phyloP scores from a whole-genome alignment of 2,888 invertebrate species.

The Nesidiocoris tenuis region DNA sequence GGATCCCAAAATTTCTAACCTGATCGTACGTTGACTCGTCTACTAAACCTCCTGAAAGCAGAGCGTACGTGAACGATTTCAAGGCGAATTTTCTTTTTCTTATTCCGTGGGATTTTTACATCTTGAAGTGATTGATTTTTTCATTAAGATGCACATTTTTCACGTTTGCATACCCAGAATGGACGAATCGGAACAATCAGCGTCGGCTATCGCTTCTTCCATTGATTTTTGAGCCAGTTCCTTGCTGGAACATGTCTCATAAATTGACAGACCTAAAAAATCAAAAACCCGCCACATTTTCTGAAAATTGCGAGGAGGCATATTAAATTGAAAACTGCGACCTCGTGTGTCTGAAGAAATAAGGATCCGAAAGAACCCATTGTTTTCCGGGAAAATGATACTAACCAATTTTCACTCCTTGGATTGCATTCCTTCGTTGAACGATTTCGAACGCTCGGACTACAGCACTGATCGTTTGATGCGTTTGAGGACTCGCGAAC shows the following conservation, averaged over 20 bases:
- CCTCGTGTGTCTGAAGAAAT: too few relatives aligned
- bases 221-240: conserved; percentile 50
- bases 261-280: conserved; percentile 51
- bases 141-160: not conserved
- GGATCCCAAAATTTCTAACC: conserved; percentile 25
- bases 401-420: conserved; percentile 55
- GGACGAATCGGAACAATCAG: conserved; percentile 50
- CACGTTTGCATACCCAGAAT: conserved; percentile 49
- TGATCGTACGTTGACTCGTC: conserved; percentile 15
- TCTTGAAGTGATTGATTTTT: too few relatives aligned
- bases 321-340: too few relatives aligned
- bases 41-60: conserved; percentile 37
- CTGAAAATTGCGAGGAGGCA: too few relatives aligned
- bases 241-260: conserved; percentile 51
- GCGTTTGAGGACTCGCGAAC: conserved; percentile 53
- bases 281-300: too few relatives aligned
- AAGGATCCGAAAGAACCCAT: too few relatives aligned
- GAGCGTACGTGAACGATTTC: not conserved
- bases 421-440: conserved; percentile 55
- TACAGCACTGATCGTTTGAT: conserved; percentile 55
- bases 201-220: conserved; percentile 51
- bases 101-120: too few relatives aligned
- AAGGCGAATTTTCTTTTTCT: too few relatives aligned
- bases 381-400: too few relatives aligned
- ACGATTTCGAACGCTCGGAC: conserved; percentile 55